Conservation (phyloP, 1,140 invertebrate species). For the Drosophila bipectinata region DNA sequence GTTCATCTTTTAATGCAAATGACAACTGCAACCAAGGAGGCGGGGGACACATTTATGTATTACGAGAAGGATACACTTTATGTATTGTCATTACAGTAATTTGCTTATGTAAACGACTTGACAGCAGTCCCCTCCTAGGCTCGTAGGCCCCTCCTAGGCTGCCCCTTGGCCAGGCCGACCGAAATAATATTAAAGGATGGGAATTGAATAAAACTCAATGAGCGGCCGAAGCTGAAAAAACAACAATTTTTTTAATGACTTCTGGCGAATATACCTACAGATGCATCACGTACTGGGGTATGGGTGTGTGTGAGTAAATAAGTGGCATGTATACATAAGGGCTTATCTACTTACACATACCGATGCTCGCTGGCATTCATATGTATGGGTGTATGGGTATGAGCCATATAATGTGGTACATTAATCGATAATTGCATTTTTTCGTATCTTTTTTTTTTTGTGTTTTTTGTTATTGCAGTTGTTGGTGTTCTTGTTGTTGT, state of each 20-base stretch:
- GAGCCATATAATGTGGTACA: conserved; percentile 77
- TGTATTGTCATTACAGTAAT: conserved; percentile 65
- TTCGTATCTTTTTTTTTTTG: conserved; percentile 40
- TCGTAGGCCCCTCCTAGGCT: not conserved
- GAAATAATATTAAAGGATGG: conserved; percentile 68
- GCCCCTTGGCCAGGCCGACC: not conserved
- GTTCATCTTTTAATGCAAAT: conserved; percentile 53
- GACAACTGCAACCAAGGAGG: conserved; percentile 27
- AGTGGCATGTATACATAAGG: conserved; percentile 49
- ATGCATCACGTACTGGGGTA: not conserved
- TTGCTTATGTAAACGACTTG: conserved; percentile 74
- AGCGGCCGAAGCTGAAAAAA: conserved; percentile 25
- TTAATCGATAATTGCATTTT: conserved; percentile 82
- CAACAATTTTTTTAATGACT: conserved; percentile 53
- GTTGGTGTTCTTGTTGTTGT: conserved; percentile 4
- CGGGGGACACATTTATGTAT: conserved; percentile 43
- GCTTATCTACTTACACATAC: conserved; percentile 42
- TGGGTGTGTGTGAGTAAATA: conserved; percentile 17
- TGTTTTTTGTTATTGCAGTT: conserved; percentile 1
- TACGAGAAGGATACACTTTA: conserved; percentile 23
- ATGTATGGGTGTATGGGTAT: conserved; percentile 16
- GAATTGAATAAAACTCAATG: conserved; percentile 64
- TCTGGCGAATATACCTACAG: conserved; percentile 42
- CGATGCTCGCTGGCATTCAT: not conserved
- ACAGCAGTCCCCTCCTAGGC: conserved; percentile 41